Percentiles rank a stretch among this genome's conserved stretches.
Conservation (phyloP, 1,140 invertebrate species). For the Cylas formicarius region DNA sequence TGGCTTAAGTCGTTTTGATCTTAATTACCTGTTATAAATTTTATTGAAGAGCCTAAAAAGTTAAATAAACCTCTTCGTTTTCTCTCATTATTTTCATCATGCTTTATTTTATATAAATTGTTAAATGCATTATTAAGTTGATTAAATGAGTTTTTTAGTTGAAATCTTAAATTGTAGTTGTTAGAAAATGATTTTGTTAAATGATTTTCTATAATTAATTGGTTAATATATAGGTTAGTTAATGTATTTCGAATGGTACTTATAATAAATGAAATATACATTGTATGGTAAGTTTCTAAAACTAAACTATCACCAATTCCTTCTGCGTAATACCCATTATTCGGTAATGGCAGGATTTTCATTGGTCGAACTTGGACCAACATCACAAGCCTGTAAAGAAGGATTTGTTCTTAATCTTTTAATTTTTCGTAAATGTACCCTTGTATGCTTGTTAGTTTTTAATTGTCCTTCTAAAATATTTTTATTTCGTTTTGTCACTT, state of each 20-base stretch:
- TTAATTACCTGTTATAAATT: no score
- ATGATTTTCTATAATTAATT: no score
- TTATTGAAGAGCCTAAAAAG: no score
- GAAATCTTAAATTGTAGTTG: no score
- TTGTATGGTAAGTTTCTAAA: background rate
- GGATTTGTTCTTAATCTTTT: slow-evolving; percentile 3
- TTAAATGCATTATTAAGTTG: no score
- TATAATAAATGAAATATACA: slow-evolving; percentile 2
- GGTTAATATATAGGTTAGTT: no score
- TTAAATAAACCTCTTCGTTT: no score
- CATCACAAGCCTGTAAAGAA: background rate
- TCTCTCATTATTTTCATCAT: no score
- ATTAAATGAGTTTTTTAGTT: no score
- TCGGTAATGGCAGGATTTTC: background rate
- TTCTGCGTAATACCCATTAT: slow-evolving; percentile 7
- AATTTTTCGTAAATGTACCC: slow-evolving; percentile 1
- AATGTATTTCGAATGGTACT: background rate
- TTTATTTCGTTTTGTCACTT: slow-evolving; percentile 3
- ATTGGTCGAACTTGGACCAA: background rate
- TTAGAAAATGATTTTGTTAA: no score
- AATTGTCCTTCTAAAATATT: background rate
- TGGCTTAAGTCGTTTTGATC: no score
- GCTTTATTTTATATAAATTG: no score
- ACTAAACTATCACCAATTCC: background rate
- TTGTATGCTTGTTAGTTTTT: background rate